Percentiles rank a stretch among this genome's conserved stretches.
phyloP scores from a whole-genome alignment of 2,797 vertebrate species.

The Coracias cyanogaster region DNA sequence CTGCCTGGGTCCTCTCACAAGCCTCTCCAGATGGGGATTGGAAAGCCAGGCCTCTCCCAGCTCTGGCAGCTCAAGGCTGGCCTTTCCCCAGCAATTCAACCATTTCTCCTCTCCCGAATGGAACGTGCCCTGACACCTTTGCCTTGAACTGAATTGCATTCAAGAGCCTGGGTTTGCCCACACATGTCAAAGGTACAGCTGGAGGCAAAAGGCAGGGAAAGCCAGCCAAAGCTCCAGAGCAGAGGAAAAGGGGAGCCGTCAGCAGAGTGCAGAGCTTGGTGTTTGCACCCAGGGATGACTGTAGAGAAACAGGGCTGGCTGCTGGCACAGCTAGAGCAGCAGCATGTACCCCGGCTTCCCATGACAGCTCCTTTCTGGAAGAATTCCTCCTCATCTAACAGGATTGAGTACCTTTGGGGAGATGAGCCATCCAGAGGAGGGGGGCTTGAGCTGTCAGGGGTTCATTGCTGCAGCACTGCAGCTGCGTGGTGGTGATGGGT shows the following conservation, averaged over 20 bases:
- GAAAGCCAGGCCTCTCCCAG: slow-evolving; percentile 31
- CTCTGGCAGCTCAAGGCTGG: slow-evolving; percentile 43
- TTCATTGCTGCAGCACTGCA: accelerated
- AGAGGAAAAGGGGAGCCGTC: background rate
- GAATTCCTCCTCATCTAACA: background rate
- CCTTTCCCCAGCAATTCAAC: slow-evolving; percentile 50
- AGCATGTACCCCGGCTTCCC: background rate
- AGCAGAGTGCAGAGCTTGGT: background rate
- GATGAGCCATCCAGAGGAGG: background rate
- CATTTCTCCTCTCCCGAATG: background rate
- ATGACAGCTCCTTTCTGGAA: background rate
- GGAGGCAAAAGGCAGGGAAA: slow-evolving; percentile 5
- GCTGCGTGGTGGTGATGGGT: background rate
- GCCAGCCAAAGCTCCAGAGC: background rate
- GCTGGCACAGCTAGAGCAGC: background rate
- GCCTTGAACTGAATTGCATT: slow-evolving; percentile 2
- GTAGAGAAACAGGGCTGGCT: background rate
- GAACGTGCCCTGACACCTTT: slow-evolving; percentile 52
- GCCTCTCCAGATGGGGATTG: background rate
- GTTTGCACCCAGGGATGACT: background rate
- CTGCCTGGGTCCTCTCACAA: background rate
- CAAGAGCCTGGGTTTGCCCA: slow-evolving; percentile 58
- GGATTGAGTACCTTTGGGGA: background rate
- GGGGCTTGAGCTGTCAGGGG: background rate
- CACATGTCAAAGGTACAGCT: slow-evolving; percentile 60